Base-by-base conservation (phyloP, 2,888 invertebrate genomes). In the Drosophila putrida region DNA sequence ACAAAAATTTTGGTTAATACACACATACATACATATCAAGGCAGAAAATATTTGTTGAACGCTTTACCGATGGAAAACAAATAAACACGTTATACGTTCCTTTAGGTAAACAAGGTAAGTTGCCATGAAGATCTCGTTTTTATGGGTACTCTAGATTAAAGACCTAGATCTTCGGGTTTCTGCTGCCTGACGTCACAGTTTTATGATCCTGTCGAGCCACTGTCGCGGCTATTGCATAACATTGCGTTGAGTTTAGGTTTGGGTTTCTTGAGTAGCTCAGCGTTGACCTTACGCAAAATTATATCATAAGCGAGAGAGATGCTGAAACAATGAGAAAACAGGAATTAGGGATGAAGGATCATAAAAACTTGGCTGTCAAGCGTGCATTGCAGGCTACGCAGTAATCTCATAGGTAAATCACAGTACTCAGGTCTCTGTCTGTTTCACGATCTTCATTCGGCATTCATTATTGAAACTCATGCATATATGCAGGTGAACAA, bases 151-250 rank as follows among this genome's bases (percentile, higher is more conserved):
- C 74, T 41, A 69, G 75, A 70, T 76, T 54, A 58, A 43, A 61
- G 64, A 64, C 59, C 78, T 62, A 76, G 71, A 81, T 71, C 62
- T 47, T 27, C n/a, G 47, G 10, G 2, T 31, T 6, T 28, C 59
- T 31, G 39, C 46, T 47, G 64, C 46, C 64, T 75, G 50, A 51
- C 11, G 38, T 59, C 54, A 1, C 13, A 65, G 53, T 75, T 88
- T 81, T 86, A 78, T 71, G 82, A 60, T 59, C 61, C 55, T 43
- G 73, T 47, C 60, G 13, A 64, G 69, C 74, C 55, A 59, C 60
- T 43, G 71, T 71, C 53, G 15, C 49, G 35, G 25, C 53, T 82
- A 71, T 88, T 88, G 82, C 90, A 88, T 88, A 88, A 88, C 73
- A 88, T 88, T 88, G 78, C 88, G 82, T 85, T 75, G 20, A 47